Evolutionary conservation across 2,113 vertebrate genomes (phyloP), one percentile per base, ranked within the genome.

Genomic region (Platysteira castanea): DNA sequence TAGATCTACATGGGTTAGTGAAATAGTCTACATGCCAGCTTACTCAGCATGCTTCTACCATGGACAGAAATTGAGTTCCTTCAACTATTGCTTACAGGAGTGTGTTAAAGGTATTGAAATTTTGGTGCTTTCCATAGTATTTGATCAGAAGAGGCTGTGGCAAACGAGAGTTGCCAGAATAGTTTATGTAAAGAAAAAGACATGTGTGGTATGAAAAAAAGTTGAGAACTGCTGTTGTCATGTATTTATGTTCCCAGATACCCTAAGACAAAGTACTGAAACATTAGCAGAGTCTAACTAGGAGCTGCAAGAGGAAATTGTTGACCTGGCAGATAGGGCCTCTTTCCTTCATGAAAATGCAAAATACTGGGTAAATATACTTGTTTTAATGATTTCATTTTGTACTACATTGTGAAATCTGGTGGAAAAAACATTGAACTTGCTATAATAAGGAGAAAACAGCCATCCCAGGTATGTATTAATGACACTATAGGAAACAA

Each of bases 351-450:
- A 75, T 28, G 61, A 90, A 95, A 93, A 74, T 49, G 69, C 49
- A 56, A 92, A 92, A 56, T 52, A 26, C 17, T 84, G 79, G 42
- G 10, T 84, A 94, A 75, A 87, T 49, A 35, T 49, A 27, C 31
- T 85, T 83, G 33, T 79, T 41, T 84, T 79, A 46, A 79, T 89
- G 6, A 59, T 49, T 68, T 96, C 75, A 15, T 84, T 89, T 31
- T 81, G 59, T 49, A 52, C 65, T 94, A 98, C 95, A 94, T 98
- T 95, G 98, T 98, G 76, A 98, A 99, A 95, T 99, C 98, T 95
- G 98, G 98, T 80, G 98, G 98, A 33, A 99, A 99, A 97, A 98
- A 98, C 63, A 98, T 95, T 80, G 98, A 99, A 85, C 96, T 99
- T 96, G 96, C 98, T 83, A 77, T 98, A 50, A 98, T 98, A 97